Evolutionary conservation across 2,113 vertebrate species (phyloP).

Genomic region (Orientallactaga bullata): DNA sequence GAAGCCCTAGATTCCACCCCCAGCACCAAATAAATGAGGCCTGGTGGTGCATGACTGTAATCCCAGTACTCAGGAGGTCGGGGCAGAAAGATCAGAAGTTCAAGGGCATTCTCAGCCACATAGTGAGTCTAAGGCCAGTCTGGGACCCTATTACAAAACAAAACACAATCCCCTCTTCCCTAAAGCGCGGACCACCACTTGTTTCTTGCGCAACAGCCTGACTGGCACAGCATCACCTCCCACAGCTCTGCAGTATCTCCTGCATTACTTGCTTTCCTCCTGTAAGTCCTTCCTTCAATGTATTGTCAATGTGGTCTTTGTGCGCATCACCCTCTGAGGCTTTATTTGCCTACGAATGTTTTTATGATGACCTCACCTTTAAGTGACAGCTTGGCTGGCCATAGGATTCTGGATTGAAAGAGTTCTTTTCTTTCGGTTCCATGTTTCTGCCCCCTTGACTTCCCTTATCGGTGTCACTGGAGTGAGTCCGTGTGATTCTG

Average conservation of each 20-base stretch:
- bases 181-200: neutral
- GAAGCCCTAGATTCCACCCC: too few species aligned
- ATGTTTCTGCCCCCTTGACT: neutral
- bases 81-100: neutral
- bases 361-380: constrained; percentile 61
- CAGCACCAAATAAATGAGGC: too few species aligned
- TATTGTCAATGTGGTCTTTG: constrained; percentile 38
- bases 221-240: neutral
- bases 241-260: neutral
- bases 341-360: constrained; percentile 68
- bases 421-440: constrained; percentile 9
- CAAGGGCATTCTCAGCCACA: neutral
- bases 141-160: neutral
- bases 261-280: neutral
- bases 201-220: neutral
- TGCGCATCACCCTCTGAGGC: constrained; percentile 39
- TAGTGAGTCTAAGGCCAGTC: too few species aligned
- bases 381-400: constrained; percentile 37
- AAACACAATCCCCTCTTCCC: neutral
- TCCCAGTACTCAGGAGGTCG: neutral
- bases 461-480: neutral
- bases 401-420: constrained; percentile 23
- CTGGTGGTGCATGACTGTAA: neutral
- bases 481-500: neutral
- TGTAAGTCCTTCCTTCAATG: neutral